phyloP scores from a whole-genome alignment of 2,113 vertebrate species.

The Gasterosteus aculeatus region DNA sequence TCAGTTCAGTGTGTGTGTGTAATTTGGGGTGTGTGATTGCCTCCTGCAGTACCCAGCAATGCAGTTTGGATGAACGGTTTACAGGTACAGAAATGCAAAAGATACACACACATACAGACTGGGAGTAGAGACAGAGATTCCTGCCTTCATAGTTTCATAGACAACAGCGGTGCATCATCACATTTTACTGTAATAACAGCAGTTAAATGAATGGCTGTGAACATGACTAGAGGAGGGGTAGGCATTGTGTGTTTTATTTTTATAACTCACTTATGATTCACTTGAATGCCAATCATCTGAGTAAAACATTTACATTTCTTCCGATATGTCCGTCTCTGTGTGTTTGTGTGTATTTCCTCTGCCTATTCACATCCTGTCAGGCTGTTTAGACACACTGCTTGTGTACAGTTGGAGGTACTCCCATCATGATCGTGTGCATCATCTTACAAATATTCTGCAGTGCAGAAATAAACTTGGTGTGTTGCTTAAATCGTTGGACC shows the following conservation, averaged over 20 bases:
- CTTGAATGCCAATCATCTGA: neutral
- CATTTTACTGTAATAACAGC: neutral
- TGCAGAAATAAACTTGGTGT: slow-evolving; percentile 22
- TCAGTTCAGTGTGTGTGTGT: slow-evolving; percentile 3
- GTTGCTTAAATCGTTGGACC: slow-evolving; percentile 34
- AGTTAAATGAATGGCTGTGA: neutral
- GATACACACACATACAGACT: neutral
- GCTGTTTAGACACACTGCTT: neutral
- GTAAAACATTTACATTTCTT: slow-evolving; percentile 5
- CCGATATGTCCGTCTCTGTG: neutral
- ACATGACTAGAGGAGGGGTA: neutral
- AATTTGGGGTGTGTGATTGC: neutral
- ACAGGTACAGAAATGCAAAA: neutral
- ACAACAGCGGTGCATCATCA: neutral
- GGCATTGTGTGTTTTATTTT: neutral
- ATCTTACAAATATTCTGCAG: slow-evolving; percentile 15
- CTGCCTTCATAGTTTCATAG: neutral
- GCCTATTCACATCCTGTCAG: slow-evolving; percentile 14
- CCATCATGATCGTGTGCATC: neutral
- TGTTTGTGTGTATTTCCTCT: neutral
- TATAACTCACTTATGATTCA: slow-evolving; percentile 1
- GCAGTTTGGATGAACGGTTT: neutral
- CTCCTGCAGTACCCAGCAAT: neutral
- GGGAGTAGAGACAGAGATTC: no score
- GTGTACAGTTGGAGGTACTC: neutral